Base-by-base conservation (phyloP, 2,113 vertebrate genomes). In the Phycodurus eques region DNA sequence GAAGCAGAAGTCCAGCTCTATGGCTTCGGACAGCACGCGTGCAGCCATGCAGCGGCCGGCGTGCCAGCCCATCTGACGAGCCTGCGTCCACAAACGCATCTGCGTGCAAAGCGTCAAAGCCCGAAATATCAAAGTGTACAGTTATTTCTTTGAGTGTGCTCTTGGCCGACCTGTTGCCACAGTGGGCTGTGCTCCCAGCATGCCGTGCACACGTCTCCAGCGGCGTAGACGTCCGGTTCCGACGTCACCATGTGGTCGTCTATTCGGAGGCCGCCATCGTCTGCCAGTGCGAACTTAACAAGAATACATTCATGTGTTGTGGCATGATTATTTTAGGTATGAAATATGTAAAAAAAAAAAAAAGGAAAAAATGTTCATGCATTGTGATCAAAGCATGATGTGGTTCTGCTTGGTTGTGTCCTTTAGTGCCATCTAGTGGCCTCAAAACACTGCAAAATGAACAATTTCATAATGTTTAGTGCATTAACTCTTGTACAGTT, bases 61-160 rank as follows among this genome's bases (percentile, higher is more conserved):
- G 1, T 96, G 93, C 92, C 95, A 98, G 39, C 98, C 98, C 98
- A 99, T 99, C 92, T 99, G 98, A 77, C 97, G 94, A 0, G 97
- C 97, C 47, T 99, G 97, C 1, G 96, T 99, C 98, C 97, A 99
- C 70, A 99, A 86, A 51, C 98, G 94, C 96, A 99, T 99, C 98
- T 99, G 70, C 1, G 20, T 19, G 33, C 15, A 75, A 61, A 42
- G 80, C 78, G 74, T 15, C 73, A 14, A 10, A 8, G 11, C n/a
- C 17, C 19, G 8, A 35, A 5, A 22, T 27, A 9, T 19, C 4
- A 13, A 7, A 49, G 3, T 47, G 6, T 22, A 9, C 61, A 2
- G 19, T 33, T 4, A 44, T 43, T 39, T 54, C 13, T 22, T 7
- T 5, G 6, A 22, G 12, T 1, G 3, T 2, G 20, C 13, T 3